Evolutionary conservation across 2,888 invertebrate species (phyloP), one percentile per base, ranked within the genome.

Genomic region (Aspidiotus destructor): DNA sequence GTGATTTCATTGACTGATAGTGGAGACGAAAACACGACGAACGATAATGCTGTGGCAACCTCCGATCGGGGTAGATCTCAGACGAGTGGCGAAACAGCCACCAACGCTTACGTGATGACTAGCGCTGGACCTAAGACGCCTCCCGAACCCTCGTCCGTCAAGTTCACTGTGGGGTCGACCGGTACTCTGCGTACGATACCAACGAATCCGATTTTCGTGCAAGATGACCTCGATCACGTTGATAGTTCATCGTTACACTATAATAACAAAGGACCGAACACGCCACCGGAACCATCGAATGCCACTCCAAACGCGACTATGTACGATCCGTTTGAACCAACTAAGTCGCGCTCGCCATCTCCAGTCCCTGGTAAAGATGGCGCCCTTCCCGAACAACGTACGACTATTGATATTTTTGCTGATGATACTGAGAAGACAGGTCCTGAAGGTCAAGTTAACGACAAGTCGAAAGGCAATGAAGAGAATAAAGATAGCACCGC

Each of bases 251-350:
- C 48, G 52, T 7, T 60, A 40, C 52, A 60, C 40, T 48, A 68
- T 28, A 52, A 68, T 53, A 60, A 68, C 60, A 84, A 84, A 74
- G 87, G 87, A 0, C 87, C 87, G 0, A 87, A 87, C 74, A 87
- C 87, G 7, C 87, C 87, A 0, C 84, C 84, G 0, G 85, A 84
- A 72, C 84, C 85, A 83, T 70, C 15, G 71, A 71, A 41, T 63
- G 72, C 53, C 69, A 70, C 42, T 71, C 85, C 85, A 0, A 44
- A 41, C 42, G 85, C 85, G 71, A 85, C 88, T 13, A 89, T 86
- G 5, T 92, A 92, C 78, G 92, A 92, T 84, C 92, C 92, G 1
- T 92, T 91, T 78, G 92, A 92, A 78, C 92, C 92, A 0, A 92
- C 92, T 9, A 89, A 89, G 77, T 90, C 91, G 0, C 79, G 86